phyloP scores from a whole-genome alignment of 2,888 invertebrate species.

The Phorcus lineatus region DNA sequence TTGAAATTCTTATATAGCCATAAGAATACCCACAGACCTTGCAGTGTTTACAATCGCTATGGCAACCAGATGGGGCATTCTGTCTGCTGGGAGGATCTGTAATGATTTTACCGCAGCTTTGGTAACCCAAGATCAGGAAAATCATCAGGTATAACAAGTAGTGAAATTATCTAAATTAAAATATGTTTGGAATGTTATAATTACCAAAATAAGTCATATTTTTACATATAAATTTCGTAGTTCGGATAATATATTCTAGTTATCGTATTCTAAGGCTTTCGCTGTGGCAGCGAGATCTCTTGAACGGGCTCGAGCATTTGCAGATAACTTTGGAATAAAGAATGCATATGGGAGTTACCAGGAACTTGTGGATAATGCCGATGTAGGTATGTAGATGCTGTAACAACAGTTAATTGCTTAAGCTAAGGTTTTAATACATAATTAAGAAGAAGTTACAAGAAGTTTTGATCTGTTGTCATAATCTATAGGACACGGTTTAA shows the following conservation, averaged over 20 bases:
- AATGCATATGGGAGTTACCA: slow-evolving; percentile 86
- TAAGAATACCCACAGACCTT: too few species aligned
- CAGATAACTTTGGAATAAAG: slow-evolving; percentile 83
- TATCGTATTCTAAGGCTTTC: slow-evolving; percentile 59
- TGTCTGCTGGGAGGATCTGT: slow-evolving; percentile 89
- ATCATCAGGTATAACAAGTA: slow-evolving; percentile 80
- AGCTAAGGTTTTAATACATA: too few species aligned
- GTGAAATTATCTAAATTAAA: too few species aligned
- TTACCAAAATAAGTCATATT: too few species aligned
- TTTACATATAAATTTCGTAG: too few species aligned
- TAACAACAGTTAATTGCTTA: not conserved
- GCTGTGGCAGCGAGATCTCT: slow-evolving; percentile 85
- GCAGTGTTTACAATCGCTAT: not conserved
- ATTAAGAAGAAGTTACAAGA: too few species aligned
- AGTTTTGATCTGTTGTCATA: too few species aligned
- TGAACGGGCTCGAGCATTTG: slow-evolving; percentile 86
- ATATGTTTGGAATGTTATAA: too few species aligned
- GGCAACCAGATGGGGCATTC: slow-evolving; percentile 86
- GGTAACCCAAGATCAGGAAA: slow-evolving; percentile 80
- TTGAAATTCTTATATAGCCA: too few species aligned
- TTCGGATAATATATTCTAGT: too few species aligned
- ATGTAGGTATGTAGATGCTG: slow-evolving; percentile 82
- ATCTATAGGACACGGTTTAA: too few species aligned
- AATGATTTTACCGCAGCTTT: slow-evolving; percentile 89
- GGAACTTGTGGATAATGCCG: slow-evolving; percentile 84